Evolutionary conservation across 1,140 invertebrate genomes (phyloP).

Genomic region (Drosophila carrolli): DNA sequence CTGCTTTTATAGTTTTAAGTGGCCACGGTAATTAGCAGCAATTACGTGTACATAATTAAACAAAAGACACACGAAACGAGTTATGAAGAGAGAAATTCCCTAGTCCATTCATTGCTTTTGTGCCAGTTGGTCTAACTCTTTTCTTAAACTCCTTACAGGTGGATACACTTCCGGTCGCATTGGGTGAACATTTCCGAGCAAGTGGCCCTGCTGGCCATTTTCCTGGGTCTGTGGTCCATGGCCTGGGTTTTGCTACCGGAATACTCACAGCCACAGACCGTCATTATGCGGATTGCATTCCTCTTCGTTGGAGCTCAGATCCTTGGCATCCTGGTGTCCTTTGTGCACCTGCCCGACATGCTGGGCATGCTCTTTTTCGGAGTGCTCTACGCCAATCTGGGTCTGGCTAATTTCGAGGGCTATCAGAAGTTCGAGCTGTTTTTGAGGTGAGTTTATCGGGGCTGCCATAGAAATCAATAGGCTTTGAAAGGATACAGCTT

Average conservation of each 20-base stretch:
- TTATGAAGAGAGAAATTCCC: too few species aligned
- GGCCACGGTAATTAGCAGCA: conserved; percentile 47
- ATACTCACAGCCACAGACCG: conserved; percentile 50
- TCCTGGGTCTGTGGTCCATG: conserved; percentile 68
- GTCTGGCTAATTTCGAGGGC: conserved; percentile 75
- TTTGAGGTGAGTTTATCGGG: conserved; percentile 59
- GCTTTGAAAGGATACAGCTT: too few species aligned
- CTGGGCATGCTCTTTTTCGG: conserved; percentile 84
- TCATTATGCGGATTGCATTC: conserved; percentile 78
- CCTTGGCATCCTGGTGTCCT: conserved; percentile 73
- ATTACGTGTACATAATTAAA: conserved; percentile 57
- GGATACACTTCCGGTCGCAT: conserved; percentile 61
- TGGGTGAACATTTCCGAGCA: conserved; percentile 77
- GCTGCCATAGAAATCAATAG: too few species aligned
- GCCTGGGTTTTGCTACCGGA: conserved; percentile 54
- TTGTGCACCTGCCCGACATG: conserved; percentile 79
- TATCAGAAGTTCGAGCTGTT: conserved; percentile 76
- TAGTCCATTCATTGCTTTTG: background rate
- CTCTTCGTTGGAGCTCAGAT: conserved; percentile 81
- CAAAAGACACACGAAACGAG: conserved; percentile 24
- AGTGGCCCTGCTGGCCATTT: conserved; percentile 66
- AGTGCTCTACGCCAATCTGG: conserved; percentile 78
- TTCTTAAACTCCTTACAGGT: conserved; percentile 46
- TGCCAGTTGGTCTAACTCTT: background rate
- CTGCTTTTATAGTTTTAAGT: conserved; percentile 43